A percentile compares a stretch with the other conserved stretches of the same genome.
Conservation (phyloP, 2,888 invertebrate species). For the Drosophila anceps region DNA sequence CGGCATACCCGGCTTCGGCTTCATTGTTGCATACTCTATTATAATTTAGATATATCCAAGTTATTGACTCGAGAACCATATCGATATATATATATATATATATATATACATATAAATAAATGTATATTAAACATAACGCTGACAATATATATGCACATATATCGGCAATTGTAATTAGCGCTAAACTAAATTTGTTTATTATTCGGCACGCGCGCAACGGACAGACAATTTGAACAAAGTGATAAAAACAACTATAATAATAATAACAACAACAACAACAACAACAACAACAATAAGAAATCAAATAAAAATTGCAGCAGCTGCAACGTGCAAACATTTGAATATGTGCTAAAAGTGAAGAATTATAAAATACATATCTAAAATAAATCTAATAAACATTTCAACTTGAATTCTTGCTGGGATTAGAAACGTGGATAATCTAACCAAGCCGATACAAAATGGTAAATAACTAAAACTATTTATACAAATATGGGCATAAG, state of each 20-base stretch:
- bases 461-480: constrained; percentile 67
- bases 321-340: constrained; percentile 58
- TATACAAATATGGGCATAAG: constrained; percentile 22
- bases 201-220: constrained; percentile 65
- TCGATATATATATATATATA: neutral
- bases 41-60: constrained; percentile 17
- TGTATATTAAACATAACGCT: constrained; percentile 9
- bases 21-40: constrained; percentile 35
- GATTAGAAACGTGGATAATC: constrained; percentile 52
- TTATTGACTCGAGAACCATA: constrained; percentile 3
- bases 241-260: constrained; percentile 34
- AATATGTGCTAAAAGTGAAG: constrained; percentile 63
- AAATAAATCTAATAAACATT: constrained; percentile 45
- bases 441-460: constrained; percentile 63
- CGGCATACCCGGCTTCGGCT: constrained; percentile 62
- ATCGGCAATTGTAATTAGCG: constrained; percentile 41
- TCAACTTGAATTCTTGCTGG: constrained; percentile 33
- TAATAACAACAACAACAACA: constrained; percentile 17
- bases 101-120: neutral
- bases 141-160: constrained; percentile 29
- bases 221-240: constrained; percentile 47
- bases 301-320: constrained; percentile 45
- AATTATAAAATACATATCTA: constrained; percentile 37
- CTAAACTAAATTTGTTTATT: constrained; percentile 48
- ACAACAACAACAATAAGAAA: constrained; percentile 23